Evolutionary conservation across 2,113 vertebrate genomes (phyloP).

Genomic region (Paralichthys olivaceus): DNA sequence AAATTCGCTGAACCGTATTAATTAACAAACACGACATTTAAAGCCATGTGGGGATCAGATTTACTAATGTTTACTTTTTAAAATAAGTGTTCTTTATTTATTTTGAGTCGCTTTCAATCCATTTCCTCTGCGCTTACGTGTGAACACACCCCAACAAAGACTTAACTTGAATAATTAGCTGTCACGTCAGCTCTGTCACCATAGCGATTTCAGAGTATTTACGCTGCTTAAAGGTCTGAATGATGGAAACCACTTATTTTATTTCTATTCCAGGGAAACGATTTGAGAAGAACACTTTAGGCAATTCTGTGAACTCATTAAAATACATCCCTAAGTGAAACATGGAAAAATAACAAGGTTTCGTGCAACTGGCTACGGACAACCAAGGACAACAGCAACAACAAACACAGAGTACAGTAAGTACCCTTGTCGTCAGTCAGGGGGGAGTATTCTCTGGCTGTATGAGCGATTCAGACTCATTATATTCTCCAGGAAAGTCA

Average conservation of each 20-base stretch:
- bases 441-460: slow-evolving; percentile 2
- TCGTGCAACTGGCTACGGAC: slow-evolving; percentile 5
- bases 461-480: slow-evolving; percentile 46
- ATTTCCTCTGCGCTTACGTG: background rate
- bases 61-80: too few relatives aligned
- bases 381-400: slow-evolving; percentile 18
- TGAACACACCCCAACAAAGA: background rate
- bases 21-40: too few relatives aligned
- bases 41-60: too few relatives aligned
- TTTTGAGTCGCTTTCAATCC: background rate
- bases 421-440: slow-evolving; percentile 35
- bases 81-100: background rate
- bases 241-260: slow-evolving; percentile 19
- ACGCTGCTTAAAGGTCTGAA: slow-evolving; percentile 9
- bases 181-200: slow-evolving; percentile 9
- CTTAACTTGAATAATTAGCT: background rate
- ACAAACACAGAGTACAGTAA: slow-evolving; percentile 1
- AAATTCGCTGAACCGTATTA: too few relatives aligned
- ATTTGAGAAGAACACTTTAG: slow-evolving; percentile 10
- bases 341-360: slow-evolving; percentile 25
- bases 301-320: slow-evolving; percentile 30
- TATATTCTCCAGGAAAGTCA: slow-evolving; percentile 42
- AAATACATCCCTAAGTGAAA: slow-evolving; percentile 33
- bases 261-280: slow-evolving; percentile 5
- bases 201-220: slow-evolving; percentile 3